Percentiles rank a stretch among this genome's conserved stretches.
Evolutionary conservation across 2,797 vertebrate genomes (phyloP).

Genomic region (Anabas testudineus): DNA sequence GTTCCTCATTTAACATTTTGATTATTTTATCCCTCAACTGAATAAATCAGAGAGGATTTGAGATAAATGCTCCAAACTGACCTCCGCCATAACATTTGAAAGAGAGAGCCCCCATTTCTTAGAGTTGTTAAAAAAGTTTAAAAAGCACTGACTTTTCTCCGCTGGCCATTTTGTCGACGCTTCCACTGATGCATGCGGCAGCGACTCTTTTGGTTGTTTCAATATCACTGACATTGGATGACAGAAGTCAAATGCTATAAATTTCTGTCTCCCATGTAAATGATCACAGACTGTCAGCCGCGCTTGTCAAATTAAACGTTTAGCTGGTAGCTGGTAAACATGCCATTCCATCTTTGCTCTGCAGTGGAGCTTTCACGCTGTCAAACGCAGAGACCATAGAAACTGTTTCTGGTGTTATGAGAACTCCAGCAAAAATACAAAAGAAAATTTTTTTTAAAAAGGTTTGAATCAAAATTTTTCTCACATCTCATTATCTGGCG

Average conservation of each 20-base stretch:
- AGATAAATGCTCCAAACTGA: slow-evolving; percentile 25
- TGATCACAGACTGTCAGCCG: slow-evolving; percentile 66
- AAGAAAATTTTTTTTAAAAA: neutral
- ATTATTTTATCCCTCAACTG: slow-evolving; percentile 23
- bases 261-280: slow-evolving; percentile 66
- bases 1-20: slow-evolving; percentile 37
- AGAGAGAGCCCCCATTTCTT: slow-evolving; percentile 1
- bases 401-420: slow-evolving; percentile 48
- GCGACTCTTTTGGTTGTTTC: slow-evolving; percentile 39
- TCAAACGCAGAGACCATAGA: slow-evolving; percentile 44
- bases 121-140: slow-evolving; percentile 1
- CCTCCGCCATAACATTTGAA: slow-evolving; percentile 29
- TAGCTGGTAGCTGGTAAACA: slow-evolving; percentile 70
- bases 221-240: slow-evolving; percentile 60
- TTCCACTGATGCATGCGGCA: slow-evolving; percentile 28
- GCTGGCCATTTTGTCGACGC: slow-evolving; percentile 25
- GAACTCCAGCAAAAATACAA: slow-evolving; percentile 21
- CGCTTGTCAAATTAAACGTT: slow-evolving; percentile 70
- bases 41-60: slow-evolving; percentile 5
- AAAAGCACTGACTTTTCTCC: slow-evolving; percentile 15
- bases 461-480: slow-evolving; percentile 28
- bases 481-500: slow-evolving; percentile 44
- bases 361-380: slow-evolving; percentile 54
- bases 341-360: slow-evolving; percentile 61
- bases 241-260: slow-evolving; percentile 62